Evolutionary conservation across 2,888 invertebrate genomes (phyloP).

Genomic region (Xestoiulus laeticollis): DNA sequence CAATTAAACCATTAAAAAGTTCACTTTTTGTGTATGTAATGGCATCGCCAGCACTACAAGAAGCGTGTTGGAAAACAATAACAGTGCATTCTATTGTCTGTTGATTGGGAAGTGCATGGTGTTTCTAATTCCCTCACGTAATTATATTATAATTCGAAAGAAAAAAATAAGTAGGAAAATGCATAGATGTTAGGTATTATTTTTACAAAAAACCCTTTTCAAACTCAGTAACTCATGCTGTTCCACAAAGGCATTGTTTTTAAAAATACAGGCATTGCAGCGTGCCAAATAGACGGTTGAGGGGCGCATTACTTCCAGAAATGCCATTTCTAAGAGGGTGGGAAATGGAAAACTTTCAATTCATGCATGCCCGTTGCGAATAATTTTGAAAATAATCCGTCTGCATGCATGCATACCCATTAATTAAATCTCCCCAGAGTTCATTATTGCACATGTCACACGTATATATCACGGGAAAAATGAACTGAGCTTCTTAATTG

Average conservation of each 20-base stretch:
- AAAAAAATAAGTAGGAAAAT: neutral
- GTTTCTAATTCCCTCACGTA: neutral
- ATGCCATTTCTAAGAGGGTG: neutral
- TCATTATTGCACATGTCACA: constrained; percentile 23
- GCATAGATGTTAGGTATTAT: neutral
- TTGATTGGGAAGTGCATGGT: neutral
- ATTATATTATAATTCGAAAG: neutral
- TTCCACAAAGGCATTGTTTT: constrained; percentile 1
- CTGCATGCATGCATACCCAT: constrained; percentile 18
- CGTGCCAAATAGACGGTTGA: constrained; percentile 8
- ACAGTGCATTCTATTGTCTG: neutral
- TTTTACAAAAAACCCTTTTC: neutral
- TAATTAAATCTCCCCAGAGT: constrained; percentile 21
- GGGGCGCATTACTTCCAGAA: neutral
- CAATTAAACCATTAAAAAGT: constrained; percentile 21
- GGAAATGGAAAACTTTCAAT: neutral
- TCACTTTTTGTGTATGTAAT: neutral
- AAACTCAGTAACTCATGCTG: neutral
- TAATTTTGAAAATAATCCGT: constrained; percentile 32
- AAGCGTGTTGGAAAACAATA: constrained; percentile 13
- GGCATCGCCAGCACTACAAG: neutral
- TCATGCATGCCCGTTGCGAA: constrained; percentile 21
- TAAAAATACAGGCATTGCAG: constrained; percentile 6
- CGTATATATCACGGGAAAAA: constrained; percentile 22
- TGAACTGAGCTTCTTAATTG: constrained; percentile 34